Conservation (phyloP, 2,797 vertebrate genomes). For the Chrosomus eos region DNA sequence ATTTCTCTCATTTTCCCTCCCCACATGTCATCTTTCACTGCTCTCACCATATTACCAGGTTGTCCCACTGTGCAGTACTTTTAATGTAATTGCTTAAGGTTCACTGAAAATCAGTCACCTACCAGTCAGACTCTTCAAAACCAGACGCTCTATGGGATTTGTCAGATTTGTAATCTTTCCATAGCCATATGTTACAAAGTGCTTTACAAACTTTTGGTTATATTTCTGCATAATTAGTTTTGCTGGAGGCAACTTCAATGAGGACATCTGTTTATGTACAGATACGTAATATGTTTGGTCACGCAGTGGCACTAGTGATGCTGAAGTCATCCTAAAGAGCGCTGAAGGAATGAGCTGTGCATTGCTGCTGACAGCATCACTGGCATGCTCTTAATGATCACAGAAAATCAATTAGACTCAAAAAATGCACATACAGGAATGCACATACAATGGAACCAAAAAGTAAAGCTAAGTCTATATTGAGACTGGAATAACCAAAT, state of each 20-base stretch:
- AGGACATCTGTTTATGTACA: slow-evolving; percentile 37
- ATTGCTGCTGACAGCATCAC: neutral
- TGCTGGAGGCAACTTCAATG: slow-evolving; percentile 23
- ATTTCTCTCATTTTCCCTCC: slow-evolving; percentile 9
- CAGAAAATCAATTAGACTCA: neutral
- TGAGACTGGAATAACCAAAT: neutral
- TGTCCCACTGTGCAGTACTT: neutral
- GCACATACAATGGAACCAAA: neutral
- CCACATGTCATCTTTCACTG: slow-evolving; percentile 5
- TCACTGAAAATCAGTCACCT: slow-evolving; percentile 12
- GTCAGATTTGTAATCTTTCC: slow-evolving; percentile 15
- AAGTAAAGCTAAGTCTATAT: neutral
- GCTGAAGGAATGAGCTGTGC: neutral
- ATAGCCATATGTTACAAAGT: neutral
- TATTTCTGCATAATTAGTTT: slow-evolving; percentile 15
- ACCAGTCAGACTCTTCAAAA: slow-evolving; percentile 23
- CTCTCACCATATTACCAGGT: slow-evolving; percentile 21
- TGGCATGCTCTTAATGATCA: neutral
- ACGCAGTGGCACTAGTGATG: neutral
- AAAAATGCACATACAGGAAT: neutral
- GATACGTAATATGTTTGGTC: slow-evolving; percentile 23
- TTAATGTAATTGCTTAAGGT: slow-evolving; percentile 5
- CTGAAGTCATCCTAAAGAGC: slow-evolving; percentile 31
- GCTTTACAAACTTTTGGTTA: neutral
- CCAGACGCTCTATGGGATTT: slow-evolving; percentile 13